A percentile compares a stretch with the other conserved stretches of the same genome.
Evolutionary conservation across 2,797 vertebrate species (phyloP).

Genomic region (Enteromius radiatus): DNA sequence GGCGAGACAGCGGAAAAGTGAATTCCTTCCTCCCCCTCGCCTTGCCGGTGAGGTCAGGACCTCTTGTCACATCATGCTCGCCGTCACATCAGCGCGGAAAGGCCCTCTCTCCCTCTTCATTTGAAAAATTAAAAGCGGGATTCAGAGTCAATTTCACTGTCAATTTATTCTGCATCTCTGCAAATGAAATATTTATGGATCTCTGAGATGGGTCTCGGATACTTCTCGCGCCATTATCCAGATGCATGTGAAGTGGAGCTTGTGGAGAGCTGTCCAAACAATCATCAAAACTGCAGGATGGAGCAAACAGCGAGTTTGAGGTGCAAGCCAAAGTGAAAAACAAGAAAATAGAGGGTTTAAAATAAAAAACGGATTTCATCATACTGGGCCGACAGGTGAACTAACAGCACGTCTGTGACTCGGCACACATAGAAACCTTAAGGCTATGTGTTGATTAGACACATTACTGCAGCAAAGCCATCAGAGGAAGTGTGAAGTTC

Average conservation of each 20-base stretch:
- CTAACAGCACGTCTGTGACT: background rate
- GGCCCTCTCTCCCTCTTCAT: slow-evolving; percentile 64
- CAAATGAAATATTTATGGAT: slow-evolving; percentile 79
- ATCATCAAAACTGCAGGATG: slow-evolving; percentile 66
- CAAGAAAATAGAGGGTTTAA: background rate
- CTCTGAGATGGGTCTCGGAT: slow-evolving; percentile 69
- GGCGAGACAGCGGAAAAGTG: slow-evolving; percentile 48
- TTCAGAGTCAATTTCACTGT: slow-evolving; percentile 78
- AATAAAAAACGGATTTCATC: background rate
- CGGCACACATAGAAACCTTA: background rate
- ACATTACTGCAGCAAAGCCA: background rate
- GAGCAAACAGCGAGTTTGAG: slow-evolving; percentile 58
- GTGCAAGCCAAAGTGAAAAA: background rate
- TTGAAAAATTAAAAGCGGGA: slow-evolving; percentile 76
- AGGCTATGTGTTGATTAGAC: slow-evolving; percentile 28
- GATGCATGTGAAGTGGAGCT: slow-evolving; percentile 70
- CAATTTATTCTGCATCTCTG: slow-evolving; percentile 77
- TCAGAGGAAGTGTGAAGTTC: slow-evolving; percentile 12
- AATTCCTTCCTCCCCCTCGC: slow-evolving; percentile 60
- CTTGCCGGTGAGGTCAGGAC: slow-evolving; percentile 58
- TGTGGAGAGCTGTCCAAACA: slow-evolving; percentile 58
- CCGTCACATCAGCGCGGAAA: slow-evolving; percentile 63
- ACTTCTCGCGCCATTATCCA: slow-evolving; percentile 66
- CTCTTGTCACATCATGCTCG: slow-evolving; percentile 55
- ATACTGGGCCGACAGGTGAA: slow-evolving; percentile 11